Percentiles rank a stretch among this genome's conserved stretches.
Evolutionary conservation across 2,797 vertebrate genomes (phyloP).

Genomic region (Alauda arvensis): DNA sequence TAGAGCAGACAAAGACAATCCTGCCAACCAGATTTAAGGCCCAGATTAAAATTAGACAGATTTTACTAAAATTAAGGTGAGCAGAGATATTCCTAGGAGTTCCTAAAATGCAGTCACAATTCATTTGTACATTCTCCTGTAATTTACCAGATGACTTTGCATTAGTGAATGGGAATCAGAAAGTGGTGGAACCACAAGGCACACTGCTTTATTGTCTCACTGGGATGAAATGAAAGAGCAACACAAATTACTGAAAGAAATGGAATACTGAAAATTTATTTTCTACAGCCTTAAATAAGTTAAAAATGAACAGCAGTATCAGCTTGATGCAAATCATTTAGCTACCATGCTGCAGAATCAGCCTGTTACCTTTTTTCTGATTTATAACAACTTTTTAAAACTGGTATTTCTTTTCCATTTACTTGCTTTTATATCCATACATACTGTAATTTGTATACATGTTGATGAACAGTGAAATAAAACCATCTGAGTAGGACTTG

Average conservation of each 20-base stretch:
- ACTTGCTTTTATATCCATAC: background rate
- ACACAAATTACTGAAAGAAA: background rate
- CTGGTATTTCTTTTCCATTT: background rate
- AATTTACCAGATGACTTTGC: background rate
- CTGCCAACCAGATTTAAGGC: background rate
- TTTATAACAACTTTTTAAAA: background rate
- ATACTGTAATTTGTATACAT: background rate
- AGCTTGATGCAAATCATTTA: background rate
- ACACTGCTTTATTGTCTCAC: background rate
- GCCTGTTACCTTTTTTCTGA: background rate
- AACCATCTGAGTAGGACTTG: background rate
- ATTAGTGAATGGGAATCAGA: background rate
- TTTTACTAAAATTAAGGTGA: background rate
- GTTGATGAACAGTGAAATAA: slow-evolving; percentile 2
- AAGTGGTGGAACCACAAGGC: background rate
- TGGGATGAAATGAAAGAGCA: background rate
- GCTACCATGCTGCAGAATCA: background rate
- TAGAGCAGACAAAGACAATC: background rate
- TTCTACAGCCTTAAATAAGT: background rate
- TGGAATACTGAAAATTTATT: background rate
- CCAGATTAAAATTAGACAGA: background rate
- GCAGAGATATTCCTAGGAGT: background rate
- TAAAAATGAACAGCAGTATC: background rate
- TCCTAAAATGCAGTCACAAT: background rate
- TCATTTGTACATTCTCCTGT: background rate